Base-by-base conservation (phyloP, 64 coral and sea anemone genomes). In the Montipora efflorescens region DNA sequence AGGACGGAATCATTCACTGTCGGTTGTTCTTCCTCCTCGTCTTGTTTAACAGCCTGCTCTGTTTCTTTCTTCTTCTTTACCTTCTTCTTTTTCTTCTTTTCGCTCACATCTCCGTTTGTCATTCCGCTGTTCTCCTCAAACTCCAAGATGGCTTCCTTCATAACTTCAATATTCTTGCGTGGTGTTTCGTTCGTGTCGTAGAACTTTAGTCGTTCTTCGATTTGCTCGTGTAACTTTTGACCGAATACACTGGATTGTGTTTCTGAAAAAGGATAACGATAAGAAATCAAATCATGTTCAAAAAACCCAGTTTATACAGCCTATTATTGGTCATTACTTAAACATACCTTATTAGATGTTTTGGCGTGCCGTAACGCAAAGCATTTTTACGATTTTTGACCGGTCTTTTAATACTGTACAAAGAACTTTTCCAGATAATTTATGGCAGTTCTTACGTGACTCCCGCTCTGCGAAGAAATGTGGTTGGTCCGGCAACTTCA, bases 91-190 rank as follows among this genome's bases (percentile, higher is more conserved):
- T 97, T 94, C 88, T 96, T 93, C 48, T 93, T 93, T 22, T 94
- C 90, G 16, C 67, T 90, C 16, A 70, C 75, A 2, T 94, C 82
- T 7, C 89, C 79, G 9, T 48, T 47, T 0, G 87, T 28, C 50
- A 16, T 64, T 8, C 80, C 61, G 16, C 78, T 89, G 36, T 57
- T 59, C 22, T 94, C 94, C 53, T 88, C 75, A 7, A 95, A 74
- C 57, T 96, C 95, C n/a, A 68, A 87, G 21, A 99, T 96, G 49
- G 98, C 98, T 86, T 99, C 98, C 67, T 99, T 99, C 98, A 99
- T 99, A 4, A 96, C 98, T 1, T 99, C 98, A 14, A 99, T 92
- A 23, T 99, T 99, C 74, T 99, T 99, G 57, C 87, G 88, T 9
- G 95, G 95, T 53, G 95, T 89, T 11, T 96, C 98, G 2, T 92